Evolutionary conservation across 53 echinoderm and acorn worm genomes (phyloP).

Genomic region (Echinometra lucunter): DNA sequence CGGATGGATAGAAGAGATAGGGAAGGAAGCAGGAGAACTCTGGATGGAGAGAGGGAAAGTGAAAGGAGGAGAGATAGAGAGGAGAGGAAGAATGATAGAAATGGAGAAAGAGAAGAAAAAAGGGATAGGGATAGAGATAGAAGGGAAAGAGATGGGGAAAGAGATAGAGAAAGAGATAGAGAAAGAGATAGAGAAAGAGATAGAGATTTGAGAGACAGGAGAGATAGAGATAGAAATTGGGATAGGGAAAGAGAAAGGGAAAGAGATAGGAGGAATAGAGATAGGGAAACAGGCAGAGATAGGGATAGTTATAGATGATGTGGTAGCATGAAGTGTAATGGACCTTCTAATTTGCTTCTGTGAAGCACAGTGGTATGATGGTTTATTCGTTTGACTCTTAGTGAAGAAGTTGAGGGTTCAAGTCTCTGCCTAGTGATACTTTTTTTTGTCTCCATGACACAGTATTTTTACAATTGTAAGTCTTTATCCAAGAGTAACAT

Average conservation of each 20-base stretch:
- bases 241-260: conserved; percentile 3
- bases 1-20: conserved; percentile 37
- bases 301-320: conserved; percentile 62
- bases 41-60: conserved; percentile 21
- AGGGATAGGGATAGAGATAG: conserved; percentile 27
- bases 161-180: conserved; percentile 35
- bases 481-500: background rate
- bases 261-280: conserved; percentile 48
- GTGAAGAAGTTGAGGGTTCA: background rate
- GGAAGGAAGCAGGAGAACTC: conserved; percentile 47
- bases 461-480: background rate
- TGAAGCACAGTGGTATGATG: background rate
- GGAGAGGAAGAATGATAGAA: background rate
- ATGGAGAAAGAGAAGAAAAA: conserved; percentile 32
- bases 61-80: conserved; percentile 37
- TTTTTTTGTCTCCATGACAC: background rate
- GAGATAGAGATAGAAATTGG: background rate
- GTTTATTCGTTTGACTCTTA: background rate
- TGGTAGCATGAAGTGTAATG: background rate
- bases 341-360: background rate
- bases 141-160: conserved; percentile 7
- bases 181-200: conserved; percentile 33
- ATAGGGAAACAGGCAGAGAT: conserved; percentile 17
- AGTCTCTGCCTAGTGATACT: background rate
- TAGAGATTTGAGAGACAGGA: too few species aligned